phyloP scores from a whole-genome alignment of 2,797 vertebrate genomes.

The Enteromius radiatus region DNA sequence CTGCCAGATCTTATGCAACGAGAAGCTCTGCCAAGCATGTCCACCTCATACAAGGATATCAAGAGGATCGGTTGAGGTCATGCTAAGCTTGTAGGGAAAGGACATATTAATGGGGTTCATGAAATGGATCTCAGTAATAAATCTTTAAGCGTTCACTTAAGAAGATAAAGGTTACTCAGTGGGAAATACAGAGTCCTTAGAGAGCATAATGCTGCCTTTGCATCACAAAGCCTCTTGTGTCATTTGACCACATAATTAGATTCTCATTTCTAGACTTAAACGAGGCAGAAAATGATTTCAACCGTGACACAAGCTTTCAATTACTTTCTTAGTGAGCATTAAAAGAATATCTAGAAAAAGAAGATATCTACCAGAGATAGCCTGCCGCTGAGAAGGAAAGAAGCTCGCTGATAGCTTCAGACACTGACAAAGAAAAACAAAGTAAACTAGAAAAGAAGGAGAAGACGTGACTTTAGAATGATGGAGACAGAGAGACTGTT shows the following conservation, averaged over 20 bases:
- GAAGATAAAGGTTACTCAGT: not conserved
- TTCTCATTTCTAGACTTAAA: not conserved
- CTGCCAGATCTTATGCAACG: conserved; percentile 31
- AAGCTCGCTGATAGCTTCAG: conserved; percentile 61
- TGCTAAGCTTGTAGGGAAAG: conserved; percentile 5
- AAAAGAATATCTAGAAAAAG: conserved; percentile 11
- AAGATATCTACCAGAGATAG: conserved; percentile 53
- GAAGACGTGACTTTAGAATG: conserved; percentile 4
- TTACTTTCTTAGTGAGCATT: conserved; percentile 4
- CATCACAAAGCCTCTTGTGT: not conserved
- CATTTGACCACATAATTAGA: conserved; percentile 15
- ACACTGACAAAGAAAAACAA: conserved; percentile 64
- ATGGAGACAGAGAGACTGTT: conserved; percentile 21
- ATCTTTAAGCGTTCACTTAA: not conserved
- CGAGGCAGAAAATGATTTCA: not conserved
- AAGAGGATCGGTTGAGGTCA: conserved; percentile 6
- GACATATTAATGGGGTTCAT: not conserved
- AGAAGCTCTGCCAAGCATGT: conserved; percentile 17
- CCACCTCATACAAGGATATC: conserved; percentile 23
- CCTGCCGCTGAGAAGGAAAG: conserved; percentile 42
- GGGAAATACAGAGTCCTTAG: not conserved
- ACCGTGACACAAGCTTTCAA: not conserved
- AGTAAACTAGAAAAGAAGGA: conserved; percentile 52
- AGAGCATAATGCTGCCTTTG: not conserved
- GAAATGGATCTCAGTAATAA: conserved; percentile 18